A percentile compares a stretch with the other conserved stretches of the same genome.
Conservation (phyloP, 92 coral and sea anemone genomes). For the Phenganax marumi region DNA sequence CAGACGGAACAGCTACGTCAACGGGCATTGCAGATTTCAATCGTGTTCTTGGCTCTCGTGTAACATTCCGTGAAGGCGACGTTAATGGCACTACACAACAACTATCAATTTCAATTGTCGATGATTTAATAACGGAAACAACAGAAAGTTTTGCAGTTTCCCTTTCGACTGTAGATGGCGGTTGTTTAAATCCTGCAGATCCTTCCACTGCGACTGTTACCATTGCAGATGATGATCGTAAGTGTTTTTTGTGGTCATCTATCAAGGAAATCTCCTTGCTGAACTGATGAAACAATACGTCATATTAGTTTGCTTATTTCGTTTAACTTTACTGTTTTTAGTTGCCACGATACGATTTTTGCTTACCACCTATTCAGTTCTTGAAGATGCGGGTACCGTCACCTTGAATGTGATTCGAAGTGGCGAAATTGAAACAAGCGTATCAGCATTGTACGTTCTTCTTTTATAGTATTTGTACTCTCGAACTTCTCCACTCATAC, state of each 20-base stretch:
- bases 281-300: no score
- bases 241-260: neutral
- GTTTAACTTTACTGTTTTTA: no score
- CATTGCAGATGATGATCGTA: slow-evolving; percentile 27
- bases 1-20: neutral
- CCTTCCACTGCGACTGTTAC: slow-evolving; percentile 16
- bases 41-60: neutral
- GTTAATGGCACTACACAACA: neutral
- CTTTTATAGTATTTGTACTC: no score
- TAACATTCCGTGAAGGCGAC: neutral
- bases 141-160: neutral
- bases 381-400: no score
- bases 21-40: neutral
- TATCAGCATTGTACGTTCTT: no score
- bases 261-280: no score
- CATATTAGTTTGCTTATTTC: no score
- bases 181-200: slow-evolving; percentile 15
- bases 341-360: no score
- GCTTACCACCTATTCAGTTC: no score
- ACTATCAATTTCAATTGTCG: neutral
- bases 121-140: slow-evolving; percentile 29
- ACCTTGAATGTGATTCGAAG: no score
- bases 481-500: no score
- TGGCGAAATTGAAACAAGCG: no score
- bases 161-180: neutral